Base-by-base conservation (phyloP, 2,797 vertebrate species). In the Intellagama lesueurii region DNA sequence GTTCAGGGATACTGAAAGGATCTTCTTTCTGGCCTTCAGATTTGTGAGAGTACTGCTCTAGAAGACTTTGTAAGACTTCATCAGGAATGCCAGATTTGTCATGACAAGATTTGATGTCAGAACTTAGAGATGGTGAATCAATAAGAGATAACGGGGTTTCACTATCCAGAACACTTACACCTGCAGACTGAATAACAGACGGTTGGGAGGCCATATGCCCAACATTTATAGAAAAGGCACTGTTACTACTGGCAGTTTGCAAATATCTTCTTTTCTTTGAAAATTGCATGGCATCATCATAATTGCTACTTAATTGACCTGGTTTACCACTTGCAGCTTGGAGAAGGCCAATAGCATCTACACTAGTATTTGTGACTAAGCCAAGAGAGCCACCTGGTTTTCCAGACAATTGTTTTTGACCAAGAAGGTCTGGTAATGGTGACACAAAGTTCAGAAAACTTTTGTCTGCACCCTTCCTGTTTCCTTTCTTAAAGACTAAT, bases 261-360 rank as follows among this genome's bases (percentile, higher is more conserved):
- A 99, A 96, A 95, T 99, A 99, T 94, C 99, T 98, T 94, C 98
- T 98, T 95, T 99, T 99, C 98, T 99, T 99, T 94, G 99, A 98
- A 96, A 99, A 99, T 97, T 99, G 99, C 99, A 99, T 99, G 97
- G 99, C 99, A 94, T 99, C 99, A 19, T 99, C 99, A 0, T 99
- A 99, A 97, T 98, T 99, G 97, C 98, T 99, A 98, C 97, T 98
- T 92, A 98, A 96, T 1, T 97, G 97, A 92, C 97, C 98, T 90
- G 98, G 98, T 94, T 99, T 99, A 94, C 97, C 97, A 86, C 96
- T 96, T 35, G 98, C 91, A 93, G 96, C 97, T 90, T 99, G 99
- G 91, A 99, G 98, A 49, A 99, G 98, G 91, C 97, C 96, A 95
- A 99, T 97, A 93, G 97, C 95, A 92, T 99, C 99, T 88, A 98